Evolutionary conservation across 2,113 vertebrate species (phyloP).

Genomic region (Cranoglanis bouderius): DNA sequence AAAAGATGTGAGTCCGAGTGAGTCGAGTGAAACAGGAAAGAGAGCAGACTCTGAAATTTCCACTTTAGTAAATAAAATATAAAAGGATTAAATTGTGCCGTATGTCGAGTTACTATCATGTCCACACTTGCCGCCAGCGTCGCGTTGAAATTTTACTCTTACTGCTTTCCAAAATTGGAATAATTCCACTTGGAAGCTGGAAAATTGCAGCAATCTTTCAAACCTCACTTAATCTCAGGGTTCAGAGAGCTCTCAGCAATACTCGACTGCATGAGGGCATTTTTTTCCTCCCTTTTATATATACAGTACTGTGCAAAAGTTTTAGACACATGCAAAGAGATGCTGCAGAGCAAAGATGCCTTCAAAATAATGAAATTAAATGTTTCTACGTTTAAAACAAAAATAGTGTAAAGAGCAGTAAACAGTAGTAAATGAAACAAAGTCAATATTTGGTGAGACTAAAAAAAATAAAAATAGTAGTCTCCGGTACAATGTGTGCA

Average conservation of each 20-base stretch:
- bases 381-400: no score
- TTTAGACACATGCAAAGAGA: no score
- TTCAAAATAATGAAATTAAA: no score
- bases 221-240: background rate
- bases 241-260: constrained; percentile 27
- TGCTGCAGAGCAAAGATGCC: no score
- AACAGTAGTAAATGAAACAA: no score
- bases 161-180: background rate
- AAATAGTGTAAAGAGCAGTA: no score
- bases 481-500: no score
- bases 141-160: background rate
- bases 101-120: background rate
- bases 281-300: background rate
- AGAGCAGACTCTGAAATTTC: background rate
- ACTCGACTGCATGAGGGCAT: background rate
- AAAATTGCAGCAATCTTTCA: constrained; percentile 6
- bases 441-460: no score
- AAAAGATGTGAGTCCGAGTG: background rate
- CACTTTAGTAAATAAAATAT: background rate
- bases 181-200: constrained; percentile 1
- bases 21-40: background rate
- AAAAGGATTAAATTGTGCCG: background rate
- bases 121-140: background rate
- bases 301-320: no score
- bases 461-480: no score